These are phyloP conservation scores for Mycetomoellerius zeteki DNA, from an alignment of 1,140 invertebrate species.

Conservation along the genomic window DNA sequence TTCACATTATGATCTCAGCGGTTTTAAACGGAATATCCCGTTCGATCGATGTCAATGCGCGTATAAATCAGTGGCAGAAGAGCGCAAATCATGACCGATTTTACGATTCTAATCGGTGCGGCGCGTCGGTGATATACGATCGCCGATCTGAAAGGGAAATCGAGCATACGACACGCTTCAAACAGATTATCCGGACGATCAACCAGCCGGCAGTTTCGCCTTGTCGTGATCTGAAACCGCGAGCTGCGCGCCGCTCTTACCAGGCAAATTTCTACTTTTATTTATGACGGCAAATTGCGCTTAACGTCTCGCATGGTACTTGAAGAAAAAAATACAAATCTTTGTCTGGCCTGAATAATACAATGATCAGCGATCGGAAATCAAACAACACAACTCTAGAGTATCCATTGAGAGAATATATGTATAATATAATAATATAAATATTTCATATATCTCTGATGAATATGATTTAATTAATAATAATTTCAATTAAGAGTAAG, in stretches of 20 bases:
- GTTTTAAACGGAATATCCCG: not conserved
- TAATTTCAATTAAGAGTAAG: constrained; percentile 13
- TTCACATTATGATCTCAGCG: not conserved
- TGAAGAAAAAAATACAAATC: constrained; percentile 19
- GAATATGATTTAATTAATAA: not conserved
- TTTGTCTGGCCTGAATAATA: constrained; percentile 20
- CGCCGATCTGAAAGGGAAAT: constrained; percentile 74
- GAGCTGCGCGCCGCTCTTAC: constrained; percentile 9
- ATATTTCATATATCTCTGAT: not conserved
- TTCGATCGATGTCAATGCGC: constrained; percentile 21
- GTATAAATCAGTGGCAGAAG: constrained; percentile 1
- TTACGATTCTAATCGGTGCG: constrained; percentile 71
- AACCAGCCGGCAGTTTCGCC: constrained; percentile 63
- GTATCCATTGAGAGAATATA: not conserved
- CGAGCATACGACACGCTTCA: constrained; percentile 73
- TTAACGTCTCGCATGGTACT: not conserved
- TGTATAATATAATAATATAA: not conserved
- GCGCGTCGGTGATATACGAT: constrained; percentile 66
- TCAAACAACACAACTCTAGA: not conserved
- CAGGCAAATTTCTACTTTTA: constrained; percentile 62
- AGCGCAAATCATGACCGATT: constrained; percentile 47
- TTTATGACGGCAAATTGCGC: constrained; percentile 69
- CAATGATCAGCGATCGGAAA: not conserved
- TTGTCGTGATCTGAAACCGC: constrained; percentile 66
- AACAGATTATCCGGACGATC: constrained; percentile 73